A percentile compares a stretch with the other conserved stretches of the same genome.
Evolutionary conservation across 2,797 vertebrate genomes (phyloP).

Genomic region (Chromis chromis): DNA sequence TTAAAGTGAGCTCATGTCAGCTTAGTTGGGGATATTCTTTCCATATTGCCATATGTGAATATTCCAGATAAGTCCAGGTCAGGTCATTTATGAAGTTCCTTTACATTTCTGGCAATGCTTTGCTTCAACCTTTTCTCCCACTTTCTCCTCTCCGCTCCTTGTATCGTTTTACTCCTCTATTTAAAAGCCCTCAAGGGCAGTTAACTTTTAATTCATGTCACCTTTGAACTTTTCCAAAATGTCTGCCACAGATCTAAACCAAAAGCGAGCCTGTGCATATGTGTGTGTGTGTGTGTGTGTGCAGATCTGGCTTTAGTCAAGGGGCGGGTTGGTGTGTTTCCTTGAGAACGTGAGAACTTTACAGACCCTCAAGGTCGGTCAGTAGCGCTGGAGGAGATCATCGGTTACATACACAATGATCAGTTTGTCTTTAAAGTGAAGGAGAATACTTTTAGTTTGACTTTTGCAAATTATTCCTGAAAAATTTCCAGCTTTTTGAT

Average conservation of each 20-base stretch:
- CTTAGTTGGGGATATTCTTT: not conserved
- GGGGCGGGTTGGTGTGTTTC: constrained; percentile 53
- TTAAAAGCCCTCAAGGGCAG: constrained; percentile 78
- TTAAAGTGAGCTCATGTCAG: not conserved
- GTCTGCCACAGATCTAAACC: constrained; percentile 60
- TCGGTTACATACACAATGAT: constrained; percentile 27
- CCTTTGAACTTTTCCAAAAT: constrained; percentile 78
- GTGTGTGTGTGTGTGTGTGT: constrained; percentile 33
- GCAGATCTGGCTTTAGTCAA: constrained; percentile 63
- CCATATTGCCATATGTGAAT: not conserved
- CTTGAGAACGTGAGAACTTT: constrained; percentile 83
- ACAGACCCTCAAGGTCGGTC: constrained; percentile 79
- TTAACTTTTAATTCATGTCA: constrained; percentile 81
- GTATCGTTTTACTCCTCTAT: constrained; percentile 59
- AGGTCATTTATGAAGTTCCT: constrained; percentile 24
- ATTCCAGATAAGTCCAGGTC: not conserved
- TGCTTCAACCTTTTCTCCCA: constrained; percentile 23
- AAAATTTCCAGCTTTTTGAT: not conserved
- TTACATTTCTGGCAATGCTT: constrained; percentile 24
- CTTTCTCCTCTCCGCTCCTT: constrained; percentile 32
- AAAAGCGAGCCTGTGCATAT: constrained; percentile 32
- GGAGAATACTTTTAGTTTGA: not conserved
- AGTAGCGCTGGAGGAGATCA: constrained; percentile 74
- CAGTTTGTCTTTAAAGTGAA: constrained; percentile 2
- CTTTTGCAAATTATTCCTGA: not conserved